Evolutionary conservation across 1,140 invertebrate genomes (phyloP).

Genomic region (Amyelois transitella): DNA sequence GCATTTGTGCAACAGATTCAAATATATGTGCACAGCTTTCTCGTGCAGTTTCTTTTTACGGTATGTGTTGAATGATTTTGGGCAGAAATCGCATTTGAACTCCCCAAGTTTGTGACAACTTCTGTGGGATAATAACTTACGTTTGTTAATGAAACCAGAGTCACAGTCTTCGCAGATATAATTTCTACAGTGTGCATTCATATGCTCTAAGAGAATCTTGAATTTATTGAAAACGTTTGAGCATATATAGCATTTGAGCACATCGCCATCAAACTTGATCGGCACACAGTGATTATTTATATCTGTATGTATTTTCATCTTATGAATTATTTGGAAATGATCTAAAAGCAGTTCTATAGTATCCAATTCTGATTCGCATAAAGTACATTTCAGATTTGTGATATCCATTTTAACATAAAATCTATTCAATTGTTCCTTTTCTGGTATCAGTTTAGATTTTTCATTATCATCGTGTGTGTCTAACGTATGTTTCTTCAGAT

Average conservation of each 20-base stretch:
- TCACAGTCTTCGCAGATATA: constrained; percentile 43
- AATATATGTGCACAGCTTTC: constrained; percentile 34
- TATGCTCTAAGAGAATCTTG: constrained; percentile 42
- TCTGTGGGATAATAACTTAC: constrained; percentile 25
- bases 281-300: constrained; percentile 18
- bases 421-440: neutral
- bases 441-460: neutral
- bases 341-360: constrained; percentile 14
- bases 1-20: constrained; percentile 38
- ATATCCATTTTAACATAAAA: constrained; percentile 33
- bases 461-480: constrained; percentile 1
- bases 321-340: constrained; percentile 20
- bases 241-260: constrained; percentile 44
- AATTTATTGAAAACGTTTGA: constrained; percentile 39
- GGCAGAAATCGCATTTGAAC: constrained; percentile 37
- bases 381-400: constrained; percentile 19
- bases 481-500: constrained; percentile 12
- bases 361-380: constrained; percentile 18
- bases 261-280: constrained; percentile 21
- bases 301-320: constrained; percentile 17
- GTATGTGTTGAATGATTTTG: constrained; percentile 35
- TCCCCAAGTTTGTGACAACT: constrained; percentile 34
- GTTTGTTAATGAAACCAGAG: constrained; percentile 37
- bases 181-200: constrained; percentile 49
- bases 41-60: constrained; percentile 41